A percentile compares a stretch with the other conserved stretches of the same genome.
Evolutionary conservation across 2,113 vertebrate species (phyloP).

Genomic region (Phocoena phocoena): DNA sequence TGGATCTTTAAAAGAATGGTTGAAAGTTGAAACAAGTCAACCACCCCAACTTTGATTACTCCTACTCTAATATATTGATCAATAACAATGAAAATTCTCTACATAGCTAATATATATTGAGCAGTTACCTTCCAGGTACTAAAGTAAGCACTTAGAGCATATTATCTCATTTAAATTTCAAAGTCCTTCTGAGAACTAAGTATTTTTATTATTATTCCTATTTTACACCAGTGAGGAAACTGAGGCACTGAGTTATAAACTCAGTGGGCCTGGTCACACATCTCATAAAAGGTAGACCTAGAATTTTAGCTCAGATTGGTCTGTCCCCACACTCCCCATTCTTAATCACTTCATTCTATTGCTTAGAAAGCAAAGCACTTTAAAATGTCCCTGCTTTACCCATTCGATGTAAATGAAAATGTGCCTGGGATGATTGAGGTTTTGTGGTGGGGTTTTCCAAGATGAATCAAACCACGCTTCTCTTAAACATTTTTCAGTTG

Average conservation of each 20-base stretch:
- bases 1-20: not conserved
- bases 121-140: not conserved
- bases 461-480: not conserved
- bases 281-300: not conserved
- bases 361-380: constrained; percentile 12
- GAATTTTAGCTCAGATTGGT: not conserved
- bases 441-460: not conserved
- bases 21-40: not conserved
- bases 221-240: not conserved
- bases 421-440: not conserved
- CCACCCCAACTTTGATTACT: not conserved
- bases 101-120: not conserved
- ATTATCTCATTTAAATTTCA: constrained; percentile 1
- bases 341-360: not conserved
- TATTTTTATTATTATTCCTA: not conserved
- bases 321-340: not conserved
- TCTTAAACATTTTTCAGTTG: not conserved
- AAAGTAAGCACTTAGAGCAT: not conserved
- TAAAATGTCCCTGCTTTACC: not conserved
- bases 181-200: not conserved
- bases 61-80: not conserved
- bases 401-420: constrained; percentile 10
- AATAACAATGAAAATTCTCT: not conserved
- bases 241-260: not conserved
- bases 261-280: not conserved